These are phyloP conservation scores for Babylonia areolata DNA, from an alignment of 1,140 invertebrate genomes.

Conservation along the genomic window DNA sequence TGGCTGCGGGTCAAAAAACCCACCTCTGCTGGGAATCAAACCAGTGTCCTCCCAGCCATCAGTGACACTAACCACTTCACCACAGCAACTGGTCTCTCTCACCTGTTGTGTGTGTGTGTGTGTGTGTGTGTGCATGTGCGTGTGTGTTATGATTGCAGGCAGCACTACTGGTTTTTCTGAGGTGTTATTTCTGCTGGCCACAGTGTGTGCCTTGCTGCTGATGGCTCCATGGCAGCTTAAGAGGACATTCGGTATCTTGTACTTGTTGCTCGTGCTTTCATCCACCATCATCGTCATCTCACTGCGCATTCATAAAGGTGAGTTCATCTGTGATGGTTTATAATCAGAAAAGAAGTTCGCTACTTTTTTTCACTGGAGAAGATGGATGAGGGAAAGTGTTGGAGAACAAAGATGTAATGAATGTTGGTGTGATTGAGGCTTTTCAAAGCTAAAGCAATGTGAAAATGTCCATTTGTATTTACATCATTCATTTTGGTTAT, in stretches of 20 bases:
- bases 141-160: background rate
- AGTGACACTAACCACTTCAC: background rate
- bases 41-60: background rate
- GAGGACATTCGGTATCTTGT: background rate
- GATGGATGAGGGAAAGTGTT: too few species aligned
- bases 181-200: slow-evolving; percentile 1
- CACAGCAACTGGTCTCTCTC: background rate
- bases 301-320: background rate
- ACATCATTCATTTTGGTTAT: too few species aligned
- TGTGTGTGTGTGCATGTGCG: background rate
- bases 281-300: background rate
- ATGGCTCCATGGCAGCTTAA: background rate
- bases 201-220: background rate
- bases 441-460: too few species aligned
- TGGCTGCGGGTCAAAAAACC: too few species aligned
- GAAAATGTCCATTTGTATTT: too few species aligned
- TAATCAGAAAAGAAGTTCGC: too few species aligned
- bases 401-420: too few species aligned
- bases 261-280: background rate
- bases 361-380: too few species aligned
- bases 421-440: too few species aligned
- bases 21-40: too few species aligned
- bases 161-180: background rate
- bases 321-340: too few species aligned
- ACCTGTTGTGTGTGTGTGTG: background rate